These are phyloP conservation scores for Varanus salvator DNA, from an alignment of 2,113 vertebrate genomes.

Conservation along the genomic window DNA sequence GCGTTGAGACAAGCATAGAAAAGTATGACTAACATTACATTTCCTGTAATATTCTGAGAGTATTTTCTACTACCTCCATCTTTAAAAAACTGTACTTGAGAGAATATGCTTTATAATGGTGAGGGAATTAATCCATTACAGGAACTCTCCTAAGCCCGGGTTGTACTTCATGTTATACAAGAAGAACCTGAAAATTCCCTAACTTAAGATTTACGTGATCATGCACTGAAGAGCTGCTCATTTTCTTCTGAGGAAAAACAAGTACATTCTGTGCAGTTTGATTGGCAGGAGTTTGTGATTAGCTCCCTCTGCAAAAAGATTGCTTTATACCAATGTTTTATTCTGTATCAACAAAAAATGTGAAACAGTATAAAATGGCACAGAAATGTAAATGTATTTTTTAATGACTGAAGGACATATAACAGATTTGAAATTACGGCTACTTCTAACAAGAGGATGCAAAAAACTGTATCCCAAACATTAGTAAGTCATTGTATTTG, in stretches of 20 bases:
- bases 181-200: neutral
- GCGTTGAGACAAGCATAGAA: neutral
- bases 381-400: slow-evolving; percentile 12
- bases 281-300: slow-evolving; percentile 3
- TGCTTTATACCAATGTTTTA: neutral
- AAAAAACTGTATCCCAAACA: slow-evolving; percentile 3
- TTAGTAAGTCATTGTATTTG: neutral
- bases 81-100: neutral
- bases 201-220: slow-evolving; percentile 2
- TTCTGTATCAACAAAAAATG: slow-evolving; percentile 10
- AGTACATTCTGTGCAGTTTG: neutral
- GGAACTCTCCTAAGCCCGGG: neutral
- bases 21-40: neutral
- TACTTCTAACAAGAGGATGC: neutral
- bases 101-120: neutral
- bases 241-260: neutral
- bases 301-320: slow-evolving; percentile 3
- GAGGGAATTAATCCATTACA: neutral
- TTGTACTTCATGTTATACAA: neutral
- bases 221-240: neutral
- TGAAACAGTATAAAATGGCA: neutral
- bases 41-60: neutral
- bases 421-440: neutral
- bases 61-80: neutral
- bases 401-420: no score